phyloP scores from a whole-genome alignment of 2,888 invertebrate genomes.

The Mellilla xanthometata region DNA sequence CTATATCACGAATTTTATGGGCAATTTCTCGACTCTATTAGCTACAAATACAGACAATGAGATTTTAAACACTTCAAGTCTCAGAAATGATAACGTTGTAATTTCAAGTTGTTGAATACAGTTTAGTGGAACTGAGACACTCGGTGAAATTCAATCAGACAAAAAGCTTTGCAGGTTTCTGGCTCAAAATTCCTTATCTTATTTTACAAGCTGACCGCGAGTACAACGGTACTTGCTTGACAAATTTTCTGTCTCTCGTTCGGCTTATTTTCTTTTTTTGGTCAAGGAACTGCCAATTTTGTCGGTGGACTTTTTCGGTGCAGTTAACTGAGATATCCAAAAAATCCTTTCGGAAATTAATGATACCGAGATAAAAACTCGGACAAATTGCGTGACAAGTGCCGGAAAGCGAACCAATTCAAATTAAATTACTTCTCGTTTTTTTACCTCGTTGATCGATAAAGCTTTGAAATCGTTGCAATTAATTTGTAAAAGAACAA shows the following conservation, averaged over 20 bases:
- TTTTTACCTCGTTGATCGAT: conserved; percentile 7
- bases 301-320: conserved; percentile 14
- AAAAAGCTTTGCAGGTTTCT: conserved; percentile 34
- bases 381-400: conserved; percentile 19
- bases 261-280: conserved; percentile 14
- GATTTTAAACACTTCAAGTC: conserved; percentile 17
- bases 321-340: conserved; percentile 14
- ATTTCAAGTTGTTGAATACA: conserved; percentile 3
- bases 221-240: conserved; percentile 44
- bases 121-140: conserved; percentile 11
- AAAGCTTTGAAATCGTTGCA: conserved; percentile 1
- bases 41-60: conserved; percentile 26
- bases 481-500: conserved; percentile 6
- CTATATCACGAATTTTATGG: conserved; percentile 51
- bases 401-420: conserved; percentile 11
- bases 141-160: conserved; percentile 28
- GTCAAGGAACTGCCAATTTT: conserved; percentile 16
- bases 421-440: conserved; percentile 18
- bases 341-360: conserved; percentile 20
- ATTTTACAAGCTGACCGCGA: conserved; percentile 46
- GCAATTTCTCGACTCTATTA: conserved; percentile 27
- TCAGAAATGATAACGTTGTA: not conserved
- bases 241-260: conserved; percentile 31
- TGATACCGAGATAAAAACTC: conserved; percentile 20
- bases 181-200: conserved; percentile 35